Evolutionary conservation across 2,797 vertebrate species (phyloP).

Genomic region (Leuciscus waleckii): DNA sequence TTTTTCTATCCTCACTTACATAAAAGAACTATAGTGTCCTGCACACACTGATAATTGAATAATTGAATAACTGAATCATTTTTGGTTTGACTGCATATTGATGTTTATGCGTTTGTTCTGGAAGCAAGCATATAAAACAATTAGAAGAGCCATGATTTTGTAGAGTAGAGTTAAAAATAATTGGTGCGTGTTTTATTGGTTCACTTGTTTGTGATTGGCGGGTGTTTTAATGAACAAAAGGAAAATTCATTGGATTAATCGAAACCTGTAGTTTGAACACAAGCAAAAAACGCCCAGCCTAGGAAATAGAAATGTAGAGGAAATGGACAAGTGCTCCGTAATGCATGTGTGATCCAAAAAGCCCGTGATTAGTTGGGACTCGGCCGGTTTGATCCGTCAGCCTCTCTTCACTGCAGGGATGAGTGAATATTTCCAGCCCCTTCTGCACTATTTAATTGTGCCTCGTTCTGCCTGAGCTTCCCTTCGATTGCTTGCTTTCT

Average conservation of each 20-base stretch:
- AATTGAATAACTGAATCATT: no score
- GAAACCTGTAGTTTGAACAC: background rate
- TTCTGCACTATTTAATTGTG: constrained; percentile 42
- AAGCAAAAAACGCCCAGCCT: background rate
- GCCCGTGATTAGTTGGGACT: background rate
- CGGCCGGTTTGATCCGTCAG: constrained; percentile 27
- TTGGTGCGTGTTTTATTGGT: background rate
- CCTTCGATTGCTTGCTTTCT: constrained; percentile 3
- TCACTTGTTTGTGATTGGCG: background rate
- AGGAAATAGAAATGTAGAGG: background rate
- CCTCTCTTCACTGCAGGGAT: background rate
- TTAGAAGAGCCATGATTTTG: background rate
- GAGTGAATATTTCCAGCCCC: constrained; percentile 11
- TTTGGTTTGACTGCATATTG: background rate
- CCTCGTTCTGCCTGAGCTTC: constrained; percentile 39
- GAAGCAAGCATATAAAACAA: background rate
- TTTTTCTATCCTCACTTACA: no score
- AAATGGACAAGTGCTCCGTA: background rate
- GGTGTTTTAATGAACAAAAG: background rate
- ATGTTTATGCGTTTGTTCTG: background rate
- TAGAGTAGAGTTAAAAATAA: background rate
- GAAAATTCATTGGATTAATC: background rate
- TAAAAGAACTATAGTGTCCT: no score
- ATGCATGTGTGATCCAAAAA: background rate
- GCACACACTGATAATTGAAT: no score